A percentile compares a stretch with the other conserved stretches of the same genome.
phyloP scores from a whole-genome alignment of 2,113 vertebrate genomes.

The Heliornis fulica region DNA sequence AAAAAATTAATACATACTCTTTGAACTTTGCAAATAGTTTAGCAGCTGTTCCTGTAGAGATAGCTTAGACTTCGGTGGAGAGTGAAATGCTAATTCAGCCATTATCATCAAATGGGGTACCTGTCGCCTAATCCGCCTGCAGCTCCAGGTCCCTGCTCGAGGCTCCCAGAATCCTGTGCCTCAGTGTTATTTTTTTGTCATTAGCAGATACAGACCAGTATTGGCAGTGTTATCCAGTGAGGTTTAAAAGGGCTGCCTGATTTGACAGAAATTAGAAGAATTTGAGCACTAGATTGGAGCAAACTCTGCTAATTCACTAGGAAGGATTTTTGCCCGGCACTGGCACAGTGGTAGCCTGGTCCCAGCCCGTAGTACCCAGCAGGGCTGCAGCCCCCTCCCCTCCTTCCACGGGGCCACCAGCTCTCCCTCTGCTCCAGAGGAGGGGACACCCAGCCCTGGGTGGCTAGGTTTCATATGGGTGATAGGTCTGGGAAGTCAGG shows the following conservation, averaged over 20 bases:
- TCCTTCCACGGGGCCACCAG: not conserved
- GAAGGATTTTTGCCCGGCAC: not conserved
- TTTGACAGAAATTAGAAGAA: not conserved
- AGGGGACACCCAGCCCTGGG: not conserved
- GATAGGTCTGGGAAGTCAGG: not conserved
- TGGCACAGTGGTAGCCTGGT: rapidly evolving
- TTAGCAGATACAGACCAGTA: not conserved
- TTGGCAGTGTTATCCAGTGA: not conserved
- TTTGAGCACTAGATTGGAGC: not conserved
- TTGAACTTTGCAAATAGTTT: constrained; percentile 69
- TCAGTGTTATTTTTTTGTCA: not conserved
- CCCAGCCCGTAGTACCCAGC: not conserved
- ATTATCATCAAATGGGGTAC: constrained; percentile 3
- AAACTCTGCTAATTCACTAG: not conserved
- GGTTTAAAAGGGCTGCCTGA: not conserved
- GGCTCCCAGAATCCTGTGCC: not conserved
- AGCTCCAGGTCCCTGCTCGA: not conserved
- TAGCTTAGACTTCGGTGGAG: constrained; percentile 26
- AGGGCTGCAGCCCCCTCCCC: not conserved
- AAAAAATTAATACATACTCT: constrained; percentile 5
- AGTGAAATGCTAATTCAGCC: constrained; percentile 61
- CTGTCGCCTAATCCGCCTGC: not conserved
- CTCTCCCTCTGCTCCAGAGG: not conserved
- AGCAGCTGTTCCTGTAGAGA: constrained; percentile 65
- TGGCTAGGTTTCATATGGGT: not conserved